Evolutionary conservation across 2,113 vertebrate genomes (phyloP).

Genomic region (Lagopus leucura): DNA sequence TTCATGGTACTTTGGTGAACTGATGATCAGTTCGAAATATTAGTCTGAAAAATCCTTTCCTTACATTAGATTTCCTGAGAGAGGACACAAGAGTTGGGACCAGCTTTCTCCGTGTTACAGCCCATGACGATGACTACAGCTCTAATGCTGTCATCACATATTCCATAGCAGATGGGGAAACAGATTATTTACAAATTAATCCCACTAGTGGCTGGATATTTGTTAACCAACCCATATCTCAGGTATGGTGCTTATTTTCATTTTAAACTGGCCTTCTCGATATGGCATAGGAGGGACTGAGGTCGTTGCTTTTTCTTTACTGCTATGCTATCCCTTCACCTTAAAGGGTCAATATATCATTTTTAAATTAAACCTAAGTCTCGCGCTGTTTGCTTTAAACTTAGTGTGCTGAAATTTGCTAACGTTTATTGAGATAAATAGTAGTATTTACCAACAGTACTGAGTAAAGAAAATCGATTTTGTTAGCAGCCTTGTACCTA

Average conservation of each 20-base stretch:
- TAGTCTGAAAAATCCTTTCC: not conserved
- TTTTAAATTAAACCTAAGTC: not conserved
- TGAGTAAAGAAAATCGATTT: not conserved
- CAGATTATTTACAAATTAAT: slow-evolving; percentile 86
- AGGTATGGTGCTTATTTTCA: slow-evolving; percentile 71
- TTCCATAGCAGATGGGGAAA: slow-evolving; percentile 81
- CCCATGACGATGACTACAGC: slow-evolving; percentile 87
- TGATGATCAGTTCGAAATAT: not conserved
- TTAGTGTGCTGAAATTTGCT: not conserved
- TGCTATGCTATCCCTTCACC: not conserved
- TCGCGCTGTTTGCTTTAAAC: not conserved
- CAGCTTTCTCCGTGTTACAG: slow-evolving; percentile 87
- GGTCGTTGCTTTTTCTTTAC: not conserved
- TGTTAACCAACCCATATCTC: slow-evolving; percentile 86
- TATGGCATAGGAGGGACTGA: not conserved
- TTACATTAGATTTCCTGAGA: slow-evolving; percentile 84
- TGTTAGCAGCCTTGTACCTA: not conserved
- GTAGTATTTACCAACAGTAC: not conserved
- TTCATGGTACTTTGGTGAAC: not conserved
- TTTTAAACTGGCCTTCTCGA: not conserved
- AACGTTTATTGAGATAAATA: not conserved
- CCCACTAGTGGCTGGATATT: slow-evolving; percentile 88
- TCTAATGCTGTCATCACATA: slow-evolving; percentile 86
- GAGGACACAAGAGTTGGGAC: slow-evolving; percentile 89
- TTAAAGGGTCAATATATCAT: not conserved